Evolutionary conservation across 2,797 vertebrate species (phyloP), one percentile per base, ranked within the genome.

Genomic region (Mastacembelus armatus): DNA sequence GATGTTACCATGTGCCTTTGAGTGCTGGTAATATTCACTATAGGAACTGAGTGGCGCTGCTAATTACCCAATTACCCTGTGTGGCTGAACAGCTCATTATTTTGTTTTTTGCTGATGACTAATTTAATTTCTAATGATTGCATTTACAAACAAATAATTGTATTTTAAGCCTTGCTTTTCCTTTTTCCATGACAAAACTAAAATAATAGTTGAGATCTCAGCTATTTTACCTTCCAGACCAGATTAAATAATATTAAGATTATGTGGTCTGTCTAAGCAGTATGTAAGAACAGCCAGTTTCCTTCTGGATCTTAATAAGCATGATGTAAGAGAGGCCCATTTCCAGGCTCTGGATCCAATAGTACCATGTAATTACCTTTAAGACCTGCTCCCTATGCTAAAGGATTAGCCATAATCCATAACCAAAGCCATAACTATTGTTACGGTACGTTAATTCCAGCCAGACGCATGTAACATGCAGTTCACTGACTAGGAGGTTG

Each of bases 281-380:
- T 64, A 21, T 74, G 65, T 70, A 80, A 73, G 58, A 70, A 56
- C 69, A 81, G 84, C 59, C 66, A 40, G 72, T 80, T 84, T 81
- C 79, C 70, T 69, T 51, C 62, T 47, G 64, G 67, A 70, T 81
- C 76, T 76, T 80, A 86, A 84, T 83, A 84, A 68, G 85, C 72
- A 19, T 75, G 72, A 77, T 49, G 83, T 78, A 67, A 79, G 69
- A 74, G 77, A 71, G 81, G 63, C 80, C 81, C 71, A 50, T 89
- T 87, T 78, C 76, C 80, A 68, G 62, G 70, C 74, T 80, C 86
- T 85, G 88, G 78, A 89, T 91, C 81, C 77, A 86, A 85, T 89
- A 89, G 86, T 73, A 86, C 84, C 82, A 58, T 91, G 86, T 91
- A 90, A 93, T 92, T 91, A 91, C 86, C 84, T 87, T 91, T 86